Percentiles rank a stretch among this genome's conserved stretches.
Evolutionary conservation across 23 tunicate species (phyloP).

Genomic region (Halocynthia roretzi): DNA sequence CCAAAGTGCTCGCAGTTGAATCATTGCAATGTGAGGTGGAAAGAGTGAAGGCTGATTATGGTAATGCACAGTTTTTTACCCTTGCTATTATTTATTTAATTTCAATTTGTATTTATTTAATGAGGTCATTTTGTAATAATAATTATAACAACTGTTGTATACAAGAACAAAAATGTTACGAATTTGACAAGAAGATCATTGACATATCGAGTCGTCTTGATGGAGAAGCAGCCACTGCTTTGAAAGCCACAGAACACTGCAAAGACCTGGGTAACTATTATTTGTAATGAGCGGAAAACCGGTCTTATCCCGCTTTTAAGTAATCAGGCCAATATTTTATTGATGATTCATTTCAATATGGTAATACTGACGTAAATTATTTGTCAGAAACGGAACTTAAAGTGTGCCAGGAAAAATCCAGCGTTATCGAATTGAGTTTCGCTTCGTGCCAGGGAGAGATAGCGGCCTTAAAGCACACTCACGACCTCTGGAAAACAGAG

Average conservation of each 20-base stretch:
- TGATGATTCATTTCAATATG: too few relatives aligned
- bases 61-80: constrained; percentile 11
- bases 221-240: constrained; percentile 39
- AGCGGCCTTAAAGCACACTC: constrained; percentile 25
- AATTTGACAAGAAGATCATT: constrained; percentile 72
- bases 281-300: neutral
- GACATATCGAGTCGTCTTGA: constrained; percentile 65
- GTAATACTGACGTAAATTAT: neutral
- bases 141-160: neutral
- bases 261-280: constrained; percentile 47
- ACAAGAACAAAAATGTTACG: constrained; percentile 82
- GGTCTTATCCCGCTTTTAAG: neutral
- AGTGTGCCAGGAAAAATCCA: neutral
- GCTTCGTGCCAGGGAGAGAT: constrained; percentile 40
- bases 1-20: constrained; percentile 1
- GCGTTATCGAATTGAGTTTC: constrained; percentile 13
- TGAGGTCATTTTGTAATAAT: neutral
- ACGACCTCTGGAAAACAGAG: constrained; percentile 62
- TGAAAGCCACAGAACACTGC: constrained; percentile 25
- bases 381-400: constrained; percentile 31
- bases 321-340: too few relatives aligned
- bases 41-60: constrained; percentile 61
- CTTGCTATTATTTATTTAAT: neutral
- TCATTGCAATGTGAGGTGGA: constrained; percentile 49
- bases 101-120: neutral